phyloP scores from a whole-genome alignment of 2,113 vertebrate genomes.

The Oncorhynchus masou region DNA sequence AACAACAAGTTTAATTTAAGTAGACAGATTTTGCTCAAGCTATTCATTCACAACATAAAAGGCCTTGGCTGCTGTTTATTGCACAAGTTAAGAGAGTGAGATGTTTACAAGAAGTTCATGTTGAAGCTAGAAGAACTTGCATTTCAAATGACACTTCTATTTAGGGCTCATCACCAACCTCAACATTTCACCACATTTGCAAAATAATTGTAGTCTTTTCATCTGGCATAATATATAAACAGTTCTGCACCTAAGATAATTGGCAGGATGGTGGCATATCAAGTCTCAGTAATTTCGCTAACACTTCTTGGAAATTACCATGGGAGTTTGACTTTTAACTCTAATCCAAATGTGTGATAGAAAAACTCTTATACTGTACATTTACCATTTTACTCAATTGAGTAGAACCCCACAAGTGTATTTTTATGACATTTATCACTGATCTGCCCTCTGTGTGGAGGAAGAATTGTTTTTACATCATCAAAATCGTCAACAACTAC shows the following conservation, averaged over 20 bases:
- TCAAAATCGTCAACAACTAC: conserved; percentile 4
- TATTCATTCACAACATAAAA: conserved; percentile 27
- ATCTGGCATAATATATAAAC: not conserved
- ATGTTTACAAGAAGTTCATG: conserved; percentile 21
- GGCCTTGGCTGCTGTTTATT: conserved; percentile 30
- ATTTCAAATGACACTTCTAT: conserved; percentile 31
- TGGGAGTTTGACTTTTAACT: conserved; percentile 21
- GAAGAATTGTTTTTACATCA: conserved; percentile 14
- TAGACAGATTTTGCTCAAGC: conserved; percentile 40
- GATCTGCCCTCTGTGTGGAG: not conserved
- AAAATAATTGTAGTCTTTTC: not conserved
- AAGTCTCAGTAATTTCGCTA: not conserved
- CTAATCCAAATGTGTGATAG: no score
- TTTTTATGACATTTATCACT: conserved; percentile 17
- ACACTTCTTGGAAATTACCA: not conserved
- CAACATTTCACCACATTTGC: not conserved
- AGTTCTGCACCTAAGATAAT: not conserved
- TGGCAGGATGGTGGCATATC: not conserved
- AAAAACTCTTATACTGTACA: conserved; percentile 15
- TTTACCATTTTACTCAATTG: not conserved
- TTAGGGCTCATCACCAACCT: conserved; percentile 4
- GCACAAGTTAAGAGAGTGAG: conserved; percentile 30
- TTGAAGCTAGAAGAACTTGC: conserved; percentile 27
- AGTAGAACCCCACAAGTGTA: not conserved
- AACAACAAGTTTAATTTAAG: conserved; percentile 72